Evolutionary conservation across 2,797 vertebrate genomes (phyloP).

Genomic region (Cheirogaleus major): DNA sequence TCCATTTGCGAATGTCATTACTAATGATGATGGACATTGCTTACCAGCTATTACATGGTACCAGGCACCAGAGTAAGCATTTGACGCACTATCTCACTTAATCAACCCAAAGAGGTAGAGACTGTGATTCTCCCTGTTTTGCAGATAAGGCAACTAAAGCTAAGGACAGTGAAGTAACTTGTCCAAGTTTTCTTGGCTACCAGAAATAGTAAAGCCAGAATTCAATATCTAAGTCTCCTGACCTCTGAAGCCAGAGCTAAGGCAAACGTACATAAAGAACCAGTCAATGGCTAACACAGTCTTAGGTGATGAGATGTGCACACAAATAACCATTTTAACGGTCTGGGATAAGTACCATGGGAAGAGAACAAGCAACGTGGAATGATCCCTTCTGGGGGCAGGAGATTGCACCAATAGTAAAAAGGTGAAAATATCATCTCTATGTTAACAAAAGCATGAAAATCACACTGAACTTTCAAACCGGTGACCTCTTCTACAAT

Average conservation of each 20-base stretch:
- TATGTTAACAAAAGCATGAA: not conserved
- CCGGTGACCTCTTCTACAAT: not conserved
- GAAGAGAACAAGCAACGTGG: not conserved
- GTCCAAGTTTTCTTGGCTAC: not conserved
- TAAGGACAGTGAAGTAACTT: not conserved
- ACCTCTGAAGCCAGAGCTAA: not conserved
- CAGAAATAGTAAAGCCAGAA: not conserved
- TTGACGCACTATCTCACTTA: not conserved
- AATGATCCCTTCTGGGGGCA: not conserved
- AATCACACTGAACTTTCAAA: not conserved
- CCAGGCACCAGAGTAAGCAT: not conserved
- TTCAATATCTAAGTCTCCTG: not conserved
- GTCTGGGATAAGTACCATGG: not conserved
- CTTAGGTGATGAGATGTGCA: not conserved
- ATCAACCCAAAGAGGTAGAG: not conserved
- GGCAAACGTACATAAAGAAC: not conserved
- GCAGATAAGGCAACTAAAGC: not conserved
- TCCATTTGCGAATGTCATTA: not conserved
- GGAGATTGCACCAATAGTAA: too few species aligned
- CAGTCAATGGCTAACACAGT: not conserved
- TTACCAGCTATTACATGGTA: rapidly evolving
- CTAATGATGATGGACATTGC: too few species aligned
- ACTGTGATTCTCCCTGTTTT: not conserved
- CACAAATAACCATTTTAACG: not conserved
- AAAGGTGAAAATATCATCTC: not conserved